Evolutionary conservation across 2,113 vertebrate species (phyloP), one percentile per base, ranked within the genome.

Genomic region (Gadus macrocephalus): DNA sequence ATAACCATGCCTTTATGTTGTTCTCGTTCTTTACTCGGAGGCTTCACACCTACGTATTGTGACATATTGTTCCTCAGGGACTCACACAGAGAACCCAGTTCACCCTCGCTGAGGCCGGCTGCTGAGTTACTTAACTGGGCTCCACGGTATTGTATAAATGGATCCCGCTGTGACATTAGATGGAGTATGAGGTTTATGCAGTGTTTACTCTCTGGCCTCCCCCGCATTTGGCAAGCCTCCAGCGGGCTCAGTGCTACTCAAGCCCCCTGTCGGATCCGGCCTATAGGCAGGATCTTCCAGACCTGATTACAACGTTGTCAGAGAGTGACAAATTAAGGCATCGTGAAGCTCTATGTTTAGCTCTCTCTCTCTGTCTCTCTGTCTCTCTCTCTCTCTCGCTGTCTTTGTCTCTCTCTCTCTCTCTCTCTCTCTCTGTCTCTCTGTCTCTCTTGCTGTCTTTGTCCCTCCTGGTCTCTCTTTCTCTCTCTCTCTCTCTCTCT

Each of bases 241-340:
- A 90, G 73, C 19, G 3, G 62, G 71, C 74, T 78, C 79, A 68
- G 66, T 65, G 77, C 73, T 38, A 72, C 73, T 79, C 75, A 11
- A 80, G 81, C 62, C 74, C 67, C 79, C 81, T 67, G 85, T 81
- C 67, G 15, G 74, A 78, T 66, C 79, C 67, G 19, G 82, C 79
- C 79, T 80, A 71, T 82, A 79, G 83, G 80, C 82, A 85, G 82
- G 78, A 83, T 87, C 83, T 77, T 79, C 78, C 70, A 62, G 76
- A 73, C 77, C 79, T 88, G 85, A 87, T 88, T 89, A 88, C 83
- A 88, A 87, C 81, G 86, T 80, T 89, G 89, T 90, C 85, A 78
- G 68, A 66, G 71, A 75, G 88, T 88, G 88, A 92, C 82, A 81
- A 70, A 92, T 90, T 86, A 84, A 85, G 55, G 75, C 71, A 82